Percentiles rank a stretch among this genome's conserved stretches.
Conservation (phyloP, 2,113 vertebrate species). For the Cnemophilus loriae region DNA sequence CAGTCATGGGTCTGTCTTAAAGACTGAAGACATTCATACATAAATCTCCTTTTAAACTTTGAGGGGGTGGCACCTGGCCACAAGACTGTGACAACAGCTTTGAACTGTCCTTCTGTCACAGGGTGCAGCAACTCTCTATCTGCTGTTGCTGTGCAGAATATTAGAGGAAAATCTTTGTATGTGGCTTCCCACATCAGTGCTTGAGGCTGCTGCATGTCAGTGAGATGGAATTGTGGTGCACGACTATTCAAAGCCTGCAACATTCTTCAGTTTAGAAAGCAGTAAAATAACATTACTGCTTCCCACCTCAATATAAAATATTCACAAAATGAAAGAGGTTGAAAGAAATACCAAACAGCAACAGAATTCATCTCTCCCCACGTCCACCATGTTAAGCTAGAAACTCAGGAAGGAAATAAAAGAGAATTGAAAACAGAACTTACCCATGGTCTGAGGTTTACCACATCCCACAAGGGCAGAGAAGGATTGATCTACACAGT, state of each 20-base stretch:
- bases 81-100: background rate
- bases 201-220: background rate
- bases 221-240: background rate
- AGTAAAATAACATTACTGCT: background rate
- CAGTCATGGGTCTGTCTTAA: background rate
- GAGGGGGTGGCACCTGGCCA: background rate
- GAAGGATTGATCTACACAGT: background rate
- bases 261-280: background rate
- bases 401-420: background rate
- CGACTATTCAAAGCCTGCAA: background rate
- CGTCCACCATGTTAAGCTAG: background rate
- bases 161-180: background rate
- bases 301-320: background rate
- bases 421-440: background rate
- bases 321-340: background rate
- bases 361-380: background rate
- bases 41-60: background rate
- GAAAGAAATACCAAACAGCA: background rate
- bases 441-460: background rate
- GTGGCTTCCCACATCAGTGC: background rate
- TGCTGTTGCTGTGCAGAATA: background rate
- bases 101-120: background rate
- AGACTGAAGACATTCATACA: background rate
- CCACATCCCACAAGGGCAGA: background rate
- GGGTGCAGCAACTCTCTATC: background rate